phyloP scores from a whole-genome alignment of 2,888 invertebrate genomes.

The Tupiocoris notatus region DNA sequence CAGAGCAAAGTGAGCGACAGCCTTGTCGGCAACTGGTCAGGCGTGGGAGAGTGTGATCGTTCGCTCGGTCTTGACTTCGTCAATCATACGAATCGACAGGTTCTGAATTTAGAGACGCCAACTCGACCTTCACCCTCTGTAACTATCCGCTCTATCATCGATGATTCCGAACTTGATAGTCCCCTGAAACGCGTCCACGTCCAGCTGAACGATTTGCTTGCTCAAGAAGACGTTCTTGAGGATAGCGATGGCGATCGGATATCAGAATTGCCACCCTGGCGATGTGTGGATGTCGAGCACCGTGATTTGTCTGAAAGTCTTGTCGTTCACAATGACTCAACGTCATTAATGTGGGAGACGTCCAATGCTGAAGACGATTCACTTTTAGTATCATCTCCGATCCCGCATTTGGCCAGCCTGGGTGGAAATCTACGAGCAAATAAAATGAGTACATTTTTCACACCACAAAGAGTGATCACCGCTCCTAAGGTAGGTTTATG shows the following conservation, averaged over 20 bases:
- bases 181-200: neutral
- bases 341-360: neutral
- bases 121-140: neutral
- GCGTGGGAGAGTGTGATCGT: conserved; percentile 13
- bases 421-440: neutral
- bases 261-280: neutral
- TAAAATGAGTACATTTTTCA: neutral
- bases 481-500: conserved; percentile 6
- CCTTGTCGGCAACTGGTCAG: conserved; percentile 25
- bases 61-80: neutral
- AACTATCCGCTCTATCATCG: neutral
- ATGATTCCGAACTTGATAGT: neutral
- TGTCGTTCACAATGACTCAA: conserved; percentile 15
- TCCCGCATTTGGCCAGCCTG: neutral
- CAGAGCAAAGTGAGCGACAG: conserved; percentile 18
- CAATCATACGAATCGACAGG: neutral
- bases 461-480: neutral
- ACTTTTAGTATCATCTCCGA: conserved; percentile 1
- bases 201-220: neutral
- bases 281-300: neutral
- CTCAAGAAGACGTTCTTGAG: neutral
- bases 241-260: neutral
- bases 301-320: neutral
- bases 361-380: conserved; percentile 1
- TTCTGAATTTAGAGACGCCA: neutral